These are phyloP conservation scores for Pseudanteris insignis DNA, from an alignment of 2,888 invertebrate species.

Conservation along the genomic window DNA sequence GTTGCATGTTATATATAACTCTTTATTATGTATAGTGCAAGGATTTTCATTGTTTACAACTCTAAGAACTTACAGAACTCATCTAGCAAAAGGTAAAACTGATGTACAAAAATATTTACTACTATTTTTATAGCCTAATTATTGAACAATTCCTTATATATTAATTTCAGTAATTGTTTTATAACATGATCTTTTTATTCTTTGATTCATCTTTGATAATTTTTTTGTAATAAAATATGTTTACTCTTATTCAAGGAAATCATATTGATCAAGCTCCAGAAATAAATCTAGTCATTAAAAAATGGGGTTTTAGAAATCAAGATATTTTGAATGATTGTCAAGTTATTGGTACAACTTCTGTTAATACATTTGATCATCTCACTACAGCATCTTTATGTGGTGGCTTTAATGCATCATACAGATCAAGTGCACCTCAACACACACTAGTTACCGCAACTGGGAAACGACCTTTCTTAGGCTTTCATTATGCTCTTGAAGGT, in stretches of 20 bases:
- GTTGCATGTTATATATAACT: constrained; percentile 79
- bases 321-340: constrained; percentile 80
- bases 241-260: too few relatives aligned
- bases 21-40: constrained; percentile 77
- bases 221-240: too few relatives aligned
- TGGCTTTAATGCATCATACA: constrained; percentile 76
- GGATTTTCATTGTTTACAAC: constrained; percentile 84
- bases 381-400: constrained; percentile 81
- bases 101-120: constrained; percentile 1
- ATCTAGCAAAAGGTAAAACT: constrained; percentile 84
- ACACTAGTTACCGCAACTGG: constrained; percentile 82
- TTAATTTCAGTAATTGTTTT: too few relatives aligned
- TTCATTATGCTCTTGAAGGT: constrained; percentile 91
- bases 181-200: too few relatives aligned
- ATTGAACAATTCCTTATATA: not conserved
- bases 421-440: constrained; percentile 79
- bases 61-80: constrained; percentile 79
- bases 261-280: too few relatives aligned
- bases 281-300: constrained; percentile 78
- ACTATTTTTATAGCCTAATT: not conserved
- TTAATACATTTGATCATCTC: constrained; percentile 87
- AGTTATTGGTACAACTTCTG: constrained; percentile 76
- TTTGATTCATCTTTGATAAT: too few relatives aligned
- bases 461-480: constrained; percentile 84
- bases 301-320: constrained; percentile 86